A percentile compares a stretch with the other conserved stretches of the same genome.
These are phyloP conservation scores for Synanthedon myopaeformis DNA, from an alignment of 2,888 invertebrate species.

Conservation along the genomic window DNA sequence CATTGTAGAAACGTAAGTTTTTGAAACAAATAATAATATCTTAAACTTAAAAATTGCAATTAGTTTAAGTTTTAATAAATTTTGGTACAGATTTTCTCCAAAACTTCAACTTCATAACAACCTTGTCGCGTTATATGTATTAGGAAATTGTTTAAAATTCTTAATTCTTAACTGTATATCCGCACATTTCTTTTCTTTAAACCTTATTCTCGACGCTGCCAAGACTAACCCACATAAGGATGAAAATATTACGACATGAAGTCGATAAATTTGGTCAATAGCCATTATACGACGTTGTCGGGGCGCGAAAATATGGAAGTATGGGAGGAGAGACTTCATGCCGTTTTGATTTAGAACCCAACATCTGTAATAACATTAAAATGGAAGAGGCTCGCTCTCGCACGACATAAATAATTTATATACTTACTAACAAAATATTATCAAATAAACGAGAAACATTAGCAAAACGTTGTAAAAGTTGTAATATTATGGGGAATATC, in stretches of 20 bases:
- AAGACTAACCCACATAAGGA: constrained; percentile 38
- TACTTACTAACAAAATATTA: background rate
- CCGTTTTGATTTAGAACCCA: constrained; percentile 57
- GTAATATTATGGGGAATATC: too few species aligned
- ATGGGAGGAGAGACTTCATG: constrained; percentile 43
- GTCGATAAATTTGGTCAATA: constrained; percentile 67
- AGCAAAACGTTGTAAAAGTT: too few species aligned
- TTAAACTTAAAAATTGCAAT: too few species aligned
- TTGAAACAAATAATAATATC: too few species aligned
- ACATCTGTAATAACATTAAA: constrained; percentile 4
- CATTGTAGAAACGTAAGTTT: too few species aligned
- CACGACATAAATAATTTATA: background rate
- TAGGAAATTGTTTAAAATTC: too few species aligned
- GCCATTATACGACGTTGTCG: constrained; percentile 63
- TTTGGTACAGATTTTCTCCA: too few species aligned
- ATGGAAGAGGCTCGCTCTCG: constrained; percentile 8
- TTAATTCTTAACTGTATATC: too few species aligned
- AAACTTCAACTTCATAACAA: too few species aligned
- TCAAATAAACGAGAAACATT: background rate
- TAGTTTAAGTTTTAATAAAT: too few species aligned
- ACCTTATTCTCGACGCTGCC: background rate
- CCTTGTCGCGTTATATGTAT: too few species aligned
- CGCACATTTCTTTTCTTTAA: too few species aligned
- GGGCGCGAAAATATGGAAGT: constrained; percentile 66
- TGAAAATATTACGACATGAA: constrained; percentile 57